phyloP scores from a whole-genome alignment of 2,113 vertebrate species.

The Psilopogon haemacephalus region DNA sequence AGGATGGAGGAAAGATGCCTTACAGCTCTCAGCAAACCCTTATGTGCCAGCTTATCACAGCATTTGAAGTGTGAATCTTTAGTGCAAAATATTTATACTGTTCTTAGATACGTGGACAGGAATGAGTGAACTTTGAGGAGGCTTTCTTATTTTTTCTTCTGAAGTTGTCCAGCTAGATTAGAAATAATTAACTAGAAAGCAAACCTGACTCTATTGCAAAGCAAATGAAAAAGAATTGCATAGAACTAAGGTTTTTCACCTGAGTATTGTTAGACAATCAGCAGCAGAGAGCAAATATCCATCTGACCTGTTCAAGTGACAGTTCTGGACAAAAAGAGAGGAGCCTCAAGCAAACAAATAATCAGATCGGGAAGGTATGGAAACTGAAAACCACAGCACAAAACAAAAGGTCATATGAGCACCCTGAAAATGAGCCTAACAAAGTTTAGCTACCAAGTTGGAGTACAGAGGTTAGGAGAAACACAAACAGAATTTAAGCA shows the following conservation, averaged over 20 bases:
- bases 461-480: neutral
- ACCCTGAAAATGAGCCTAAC: neutral
- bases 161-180: conserved; percentile 5
- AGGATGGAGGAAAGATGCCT: neutral
- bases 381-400: neutral
- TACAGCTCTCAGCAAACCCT: neutral
- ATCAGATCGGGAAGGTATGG: neutral
- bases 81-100: neutral
- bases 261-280: neutral
- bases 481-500: neutral
- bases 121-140: neutral
- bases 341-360: neutral
- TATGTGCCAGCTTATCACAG: neutral
- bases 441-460: neutral
- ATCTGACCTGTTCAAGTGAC: neutral
- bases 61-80: neutral
- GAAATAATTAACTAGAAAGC: conserved; percentile 56
- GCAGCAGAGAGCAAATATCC: neutral
- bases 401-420: neutral
- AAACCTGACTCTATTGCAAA: neutral
- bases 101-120: neutral
- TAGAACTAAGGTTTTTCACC: neutral
- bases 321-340: neutral
- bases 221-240: neutral
- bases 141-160: conserved; percentile 17